Evolutionary conservation across 1,140 invertebrate species (phyloP).

Genomic region (Luehdorfia chinensis): DNA sequence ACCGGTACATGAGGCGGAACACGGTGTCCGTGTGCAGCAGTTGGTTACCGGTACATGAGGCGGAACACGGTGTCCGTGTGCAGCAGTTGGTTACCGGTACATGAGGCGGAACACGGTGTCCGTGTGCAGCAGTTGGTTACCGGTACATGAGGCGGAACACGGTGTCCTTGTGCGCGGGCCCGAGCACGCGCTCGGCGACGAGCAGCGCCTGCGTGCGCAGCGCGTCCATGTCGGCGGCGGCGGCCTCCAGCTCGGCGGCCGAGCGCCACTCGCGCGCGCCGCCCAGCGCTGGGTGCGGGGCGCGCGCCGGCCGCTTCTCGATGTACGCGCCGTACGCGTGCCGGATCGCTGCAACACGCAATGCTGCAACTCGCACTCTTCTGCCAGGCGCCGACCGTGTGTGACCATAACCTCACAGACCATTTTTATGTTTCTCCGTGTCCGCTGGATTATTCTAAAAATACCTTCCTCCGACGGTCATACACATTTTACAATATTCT

Average conservation of each 20-base stretch:
- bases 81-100: background rate
- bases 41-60: no score
- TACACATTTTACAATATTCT: no score
- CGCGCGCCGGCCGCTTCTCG: conserved; percentile 44
- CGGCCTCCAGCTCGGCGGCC: conserved; percentile 81
- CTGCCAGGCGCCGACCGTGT: background rate
- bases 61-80: no score
- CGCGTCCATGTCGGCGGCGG: conserved; percentile 84
- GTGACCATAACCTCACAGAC: no score
- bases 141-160: conserved; percentile 83
- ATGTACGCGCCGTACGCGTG: conserved; percentile 31
- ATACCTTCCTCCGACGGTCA: no score
- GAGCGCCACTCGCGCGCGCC: conserved; percentile 84
- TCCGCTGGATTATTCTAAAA: no score
- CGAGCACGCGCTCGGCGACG: conserved; percentile 89
- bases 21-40: no score
- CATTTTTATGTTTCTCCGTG: no score
- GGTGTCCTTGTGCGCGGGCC: conserved; percentile 89
- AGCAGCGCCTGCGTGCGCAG: conserved; percentile 90
- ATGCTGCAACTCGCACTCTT: conserved; percentile 35
- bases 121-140: no score
- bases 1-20: no score
- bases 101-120: background rate
- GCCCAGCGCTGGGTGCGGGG: conserved; percentile 80
- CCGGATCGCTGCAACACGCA: conserved; percentile 11